Evolutionary conservation across 1,140 invertebrate genomes (phyloP).

Genomic region (Drosophila sechellia): DNA sequence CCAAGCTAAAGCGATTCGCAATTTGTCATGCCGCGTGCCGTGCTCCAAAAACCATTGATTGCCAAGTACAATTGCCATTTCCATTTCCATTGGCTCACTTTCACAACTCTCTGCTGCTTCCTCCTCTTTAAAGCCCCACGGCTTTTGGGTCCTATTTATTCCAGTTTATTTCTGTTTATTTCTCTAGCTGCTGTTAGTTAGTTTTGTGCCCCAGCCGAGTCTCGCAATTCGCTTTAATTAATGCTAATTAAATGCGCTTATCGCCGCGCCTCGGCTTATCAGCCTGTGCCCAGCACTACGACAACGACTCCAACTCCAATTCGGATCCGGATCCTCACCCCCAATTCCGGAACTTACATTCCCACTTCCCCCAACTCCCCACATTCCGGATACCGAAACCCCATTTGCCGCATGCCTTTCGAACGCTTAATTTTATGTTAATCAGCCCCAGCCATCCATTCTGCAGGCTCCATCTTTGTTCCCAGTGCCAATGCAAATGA

Average conservation of each 20-base stretch:
- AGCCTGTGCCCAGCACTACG: conserved; percentile 36
- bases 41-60: conserved; percentile 66
- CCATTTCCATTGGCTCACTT: conserved; percentile 43
- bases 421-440: conserved; percentile 66
- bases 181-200: conserved; percentile 16
- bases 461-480: not conserved
- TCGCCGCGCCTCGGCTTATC: conserved; percentile 54
- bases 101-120: conserved; percentile 38
- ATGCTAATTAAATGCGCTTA: conserved; percentile 75
- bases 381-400: conserved; percentile 21
- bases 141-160: not conserved
- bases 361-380: not conserved
- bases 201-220: conserved; percentile 41
- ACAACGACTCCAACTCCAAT: not conserved
- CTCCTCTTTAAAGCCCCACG: not conserved
- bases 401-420: conserved; percentile 56
- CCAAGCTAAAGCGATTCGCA: conserved; percentile 48
- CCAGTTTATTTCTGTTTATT: conserved; percentile 23
- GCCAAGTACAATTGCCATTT: conserved; percentile 54
- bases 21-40: conserved; percentile 60
- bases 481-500: conserved; percentile 29
- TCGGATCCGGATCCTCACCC: not conserved
- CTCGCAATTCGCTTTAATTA: conserved; percentile 66
- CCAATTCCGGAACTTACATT: not conserved
- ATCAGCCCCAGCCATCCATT: conserved; percentile 30